Evolutionary conservation across 2,888 invertebrate species (phyloP), one percentile per base, ranked within the genome.

Genomic region (Dioctria linearis): DNA sequence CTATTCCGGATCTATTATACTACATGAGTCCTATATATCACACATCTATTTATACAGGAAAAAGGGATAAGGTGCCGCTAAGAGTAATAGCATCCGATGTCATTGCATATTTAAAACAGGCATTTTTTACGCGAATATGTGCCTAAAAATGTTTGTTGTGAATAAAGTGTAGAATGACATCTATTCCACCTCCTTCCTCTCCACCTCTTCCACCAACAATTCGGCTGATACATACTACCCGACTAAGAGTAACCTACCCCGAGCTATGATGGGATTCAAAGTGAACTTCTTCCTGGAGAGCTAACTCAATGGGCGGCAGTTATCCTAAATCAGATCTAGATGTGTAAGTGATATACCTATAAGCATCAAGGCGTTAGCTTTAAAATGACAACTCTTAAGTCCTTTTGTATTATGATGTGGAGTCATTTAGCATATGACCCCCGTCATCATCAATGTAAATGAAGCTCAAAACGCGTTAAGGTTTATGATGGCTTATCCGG

Each of bases 51-150:
- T 25, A 25, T 25, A 25, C n/a, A 54, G 8, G 54, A 13, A 73
- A 43, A 73, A 57, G 73, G 25, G 59, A 73, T 73, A 59, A 43
- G 42, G 42, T 13, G 73, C 59, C 39, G 57, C 73, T 73, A 73
- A 73, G 73, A 73, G 73, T 54, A 73, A 73, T 73, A 73, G 73
- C 73, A 73, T 73, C 73, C 73, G 73, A 57, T 73, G 73, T 42
- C 59, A 57, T 73, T 73, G 73, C 73, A 73, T 73, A 73, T 73
- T 73, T 73, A 73, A 73, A 73, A 73, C 51, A n/a, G 57, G 57
- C 59, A 73, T 73, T 73, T 25, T 73, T 73, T 51, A 54, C 51
- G 59, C 40, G 59, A 43, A 13, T 13, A 11, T 49, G 57, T 39
- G 73, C 59, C 25, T 73, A 59, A 73, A n/a, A 59, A 57, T 61